A percentile compares a stretch with the other conserved stretches of the same genome.
phyloP scores from a whole-genome alignment of 2,888 invertebrate species.

The Metalampra italica region DNA sequence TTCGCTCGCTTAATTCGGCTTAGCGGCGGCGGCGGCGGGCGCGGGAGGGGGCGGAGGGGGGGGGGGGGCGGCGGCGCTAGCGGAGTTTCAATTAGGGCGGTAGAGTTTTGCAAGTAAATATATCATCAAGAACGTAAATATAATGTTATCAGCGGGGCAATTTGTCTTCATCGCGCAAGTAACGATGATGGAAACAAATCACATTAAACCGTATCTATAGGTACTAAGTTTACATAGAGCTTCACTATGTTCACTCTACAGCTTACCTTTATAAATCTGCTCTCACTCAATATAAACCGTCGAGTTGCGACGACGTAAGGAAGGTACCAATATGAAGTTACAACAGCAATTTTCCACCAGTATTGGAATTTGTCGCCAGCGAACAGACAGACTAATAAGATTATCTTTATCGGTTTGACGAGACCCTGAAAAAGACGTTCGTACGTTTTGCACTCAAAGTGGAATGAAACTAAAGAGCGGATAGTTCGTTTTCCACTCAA shows the following conservation, averaged over 20 bases:
- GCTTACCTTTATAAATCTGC: too few species aligned
- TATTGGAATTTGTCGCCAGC: too few species aligned
- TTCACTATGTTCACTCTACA: too few species aligned
- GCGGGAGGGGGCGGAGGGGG: background rate
- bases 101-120: constrained; percentile 5
- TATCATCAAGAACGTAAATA: background rate
- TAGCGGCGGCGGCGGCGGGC: background rate
- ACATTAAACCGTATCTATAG: background rate
- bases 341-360: too few species aligned
- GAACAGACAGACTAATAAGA: too few species aligned
- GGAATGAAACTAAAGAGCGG: too few species aligned
- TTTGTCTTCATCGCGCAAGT: background rate
- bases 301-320: too few species aligned
- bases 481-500: background rate
- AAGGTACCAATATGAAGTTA: too few species aligned
- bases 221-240: background rate
- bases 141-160: background rate
- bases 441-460: background rate
- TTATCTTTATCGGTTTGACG: too few species aligned
- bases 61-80: background rate
- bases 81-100: constrained; percentile 12
- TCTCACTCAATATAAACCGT: too few species aligned
- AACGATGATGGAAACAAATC: background rate
- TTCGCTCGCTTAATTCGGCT: constrained; percentile 9
- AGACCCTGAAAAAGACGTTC: too few species aligned